Percentiles rank a stretch among this genome's conserved stretches.
These are phyloP conservation scores for Metopia argyrocephala DNA, from an alignment of 2,888 invertebrate genomes.

Conservation along the genomic window DNA sequence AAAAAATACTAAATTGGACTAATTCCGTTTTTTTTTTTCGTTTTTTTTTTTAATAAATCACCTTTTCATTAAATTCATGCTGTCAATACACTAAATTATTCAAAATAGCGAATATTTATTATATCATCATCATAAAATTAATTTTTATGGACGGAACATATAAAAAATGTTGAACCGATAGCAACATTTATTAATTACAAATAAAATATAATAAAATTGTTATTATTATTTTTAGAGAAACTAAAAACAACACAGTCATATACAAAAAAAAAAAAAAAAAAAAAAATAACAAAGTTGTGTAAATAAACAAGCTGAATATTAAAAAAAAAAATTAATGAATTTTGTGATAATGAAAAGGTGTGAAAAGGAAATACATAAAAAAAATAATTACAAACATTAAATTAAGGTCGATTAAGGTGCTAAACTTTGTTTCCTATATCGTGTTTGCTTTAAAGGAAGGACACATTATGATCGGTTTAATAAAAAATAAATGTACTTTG, in stretches of 20 bases:
- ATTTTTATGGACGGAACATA: not conserved
- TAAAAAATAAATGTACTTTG: no score
- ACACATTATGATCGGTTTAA: no score
- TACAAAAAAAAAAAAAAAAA: not conserved
- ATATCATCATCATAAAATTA: not conserved
- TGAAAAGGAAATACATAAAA: not conserved
- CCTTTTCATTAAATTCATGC: no score
- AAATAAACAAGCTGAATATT: conserved; percentile 41
- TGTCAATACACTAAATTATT: not conserved
- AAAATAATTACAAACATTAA: not conserved
- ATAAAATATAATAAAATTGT: conserved; percentile 11
- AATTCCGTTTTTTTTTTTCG: no score
- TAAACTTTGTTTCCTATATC: no score
- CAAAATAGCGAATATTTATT: not conserved
- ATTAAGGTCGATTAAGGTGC: no score
- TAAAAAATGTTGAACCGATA: not conserved
- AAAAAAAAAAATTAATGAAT: conserved; percentile 26
- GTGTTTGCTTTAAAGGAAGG: no score
- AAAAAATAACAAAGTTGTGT: not conserved
- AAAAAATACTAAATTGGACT: no score
- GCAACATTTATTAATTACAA: conserved; percentile 6
- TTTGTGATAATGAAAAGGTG: conserved; percentile 25
- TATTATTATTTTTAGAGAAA: not conserved
- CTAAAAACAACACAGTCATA: not conserved
- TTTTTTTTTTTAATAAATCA: no score